These are phyloP conservation scores for Tupaia tana DNA, from an alignment of 2,113 vertebrate genomes.

Conservation along the genomic window DNA sequence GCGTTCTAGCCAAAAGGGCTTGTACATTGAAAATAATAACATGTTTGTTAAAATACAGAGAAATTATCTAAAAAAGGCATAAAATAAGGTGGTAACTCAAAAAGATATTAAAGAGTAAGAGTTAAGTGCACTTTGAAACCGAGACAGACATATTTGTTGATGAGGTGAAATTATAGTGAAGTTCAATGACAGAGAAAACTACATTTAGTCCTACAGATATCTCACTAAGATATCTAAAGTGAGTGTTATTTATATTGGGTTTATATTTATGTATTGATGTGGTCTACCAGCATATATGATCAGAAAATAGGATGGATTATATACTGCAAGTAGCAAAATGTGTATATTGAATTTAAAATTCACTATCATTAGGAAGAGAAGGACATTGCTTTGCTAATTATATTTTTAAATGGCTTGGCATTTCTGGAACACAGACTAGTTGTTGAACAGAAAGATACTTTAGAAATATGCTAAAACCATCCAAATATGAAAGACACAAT, in stretches of 20 bases:
- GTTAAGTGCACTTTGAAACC: slow-evolving; percentile 24
- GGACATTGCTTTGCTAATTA: slow-evolving; percentile 47
- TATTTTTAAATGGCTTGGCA: slow-evolving; percentile 59
- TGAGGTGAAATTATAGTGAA: slow-evolving; percentile 5
- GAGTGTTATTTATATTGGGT: not conserved
- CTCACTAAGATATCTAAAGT: not conserved
- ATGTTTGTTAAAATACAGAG: not conserved
- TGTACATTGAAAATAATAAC: slow-evolving; percentile 35
- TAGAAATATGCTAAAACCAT: not conserved
- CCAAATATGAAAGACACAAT: not conserved
- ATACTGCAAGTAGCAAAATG: not conserved
- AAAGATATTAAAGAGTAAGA: not conserved
- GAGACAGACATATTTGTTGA: not conserved
- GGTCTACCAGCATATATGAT: not conserved
- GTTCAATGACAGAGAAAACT: not conserved
- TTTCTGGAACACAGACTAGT: slow-evolving; percentile 31
- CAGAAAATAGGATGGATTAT: slow-evolving; percentile 22
- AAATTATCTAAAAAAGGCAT: not conserved
- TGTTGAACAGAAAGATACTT: slow-evolving; percentile 31
- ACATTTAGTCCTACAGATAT: not conserved
- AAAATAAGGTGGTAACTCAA: not conserved
- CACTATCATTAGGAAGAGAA: not conserved
- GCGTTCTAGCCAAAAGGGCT: not conserved
- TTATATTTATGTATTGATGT: not conserved
- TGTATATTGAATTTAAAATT: slow-evolving; percentile 41